phyloP scores from a whole-genome alignment of 2,113 vertebrate species.

The Colistium nudipinnis region DNA sequence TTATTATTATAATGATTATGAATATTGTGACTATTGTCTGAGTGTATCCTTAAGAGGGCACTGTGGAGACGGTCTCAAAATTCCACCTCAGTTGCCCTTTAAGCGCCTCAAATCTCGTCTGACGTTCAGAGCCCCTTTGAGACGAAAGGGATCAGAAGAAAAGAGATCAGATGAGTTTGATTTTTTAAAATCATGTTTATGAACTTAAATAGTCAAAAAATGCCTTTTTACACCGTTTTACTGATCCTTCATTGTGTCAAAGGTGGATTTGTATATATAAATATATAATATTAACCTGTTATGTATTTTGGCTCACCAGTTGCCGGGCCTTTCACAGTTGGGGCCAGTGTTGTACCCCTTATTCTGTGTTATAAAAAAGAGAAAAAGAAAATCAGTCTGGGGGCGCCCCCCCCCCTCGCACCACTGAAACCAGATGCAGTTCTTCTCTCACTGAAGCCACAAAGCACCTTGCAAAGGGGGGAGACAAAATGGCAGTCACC shows the following conservation, averaged over 20 bases:
- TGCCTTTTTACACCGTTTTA: constrained; percentile 80
- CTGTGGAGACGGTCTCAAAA: constrained; percentile 73
- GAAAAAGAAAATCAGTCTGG: constrained; percentile 43
- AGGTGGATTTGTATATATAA: constrained; percentile 82
- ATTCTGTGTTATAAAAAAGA: constrained; percentile 52
- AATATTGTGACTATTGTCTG: constrained; percentile 75
- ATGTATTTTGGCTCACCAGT: constrained; percentile 76
- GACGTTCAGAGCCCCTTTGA: constrained; percentile 59
- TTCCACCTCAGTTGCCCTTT: constrained; percentile 72
- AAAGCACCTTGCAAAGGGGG: constrained; percentile 76
- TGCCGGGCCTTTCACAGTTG: constrained; percentile 69
- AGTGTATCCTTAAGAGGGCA: constrained; percentile 74
- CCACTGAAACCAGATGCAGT: constrained; percentile 81
- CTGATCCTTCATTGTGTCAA: constrained; percentile 76
- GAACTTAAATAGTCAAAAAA: constrained; percentile 75
- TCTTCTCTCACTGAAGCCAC: constrained; percentile 79
- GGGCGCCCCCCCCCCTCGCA: constrained; percentile 47
- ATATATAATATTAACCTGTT: constrained; percentile 79
- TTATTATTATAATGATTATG: constrained; percentile 52
- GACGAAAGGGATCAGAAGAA: constrained; percentile 59
- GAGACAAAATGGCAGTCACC: constrained; percentile 59
- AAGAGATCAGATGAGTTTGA: constrained; percentile 67
- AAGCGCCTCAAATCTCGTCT: constrained; percentile 76
- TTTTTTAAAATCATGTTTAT: constrained; percentile 79
- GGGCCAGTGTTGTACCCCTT: constrained; percentile 54